phyloP scores from a whole-genome alignment of 2,113 vertebrate species.

The Deroptyus accipitrinus region DNA sequence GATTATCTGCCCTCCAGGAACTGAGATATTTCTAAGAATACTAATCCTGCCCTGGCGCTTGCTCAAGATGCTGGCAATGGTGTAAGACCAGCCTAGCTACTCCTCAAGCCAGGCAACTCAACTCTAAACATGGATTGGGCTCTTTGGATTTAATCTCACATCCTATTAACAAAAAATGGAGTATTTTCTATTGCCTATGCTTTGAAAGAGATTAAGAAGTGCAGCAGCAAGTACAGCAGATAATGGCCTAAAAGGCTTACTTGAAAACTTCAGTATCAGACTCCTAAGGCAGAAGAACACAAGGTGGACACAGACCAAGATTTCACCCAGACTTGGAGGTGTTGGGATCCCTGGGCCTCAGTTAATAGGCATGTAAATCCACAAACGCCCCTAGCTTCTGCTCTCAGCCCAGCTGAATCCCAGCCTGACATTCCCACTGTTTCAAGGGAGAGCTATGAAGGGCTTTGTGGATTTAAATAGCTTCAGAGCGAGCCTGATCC shows the following conservation, averaged over 20 bases:
- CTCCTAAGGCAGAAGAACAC: neutral
- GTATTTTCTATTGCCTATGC: neutral
- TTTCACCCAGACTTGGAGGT: neutral
- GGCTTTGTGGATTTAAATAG: neutral
- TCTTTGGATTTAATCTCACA: neutral
- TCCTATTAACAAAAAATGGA: neutral
- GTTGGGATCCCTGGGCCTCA: accelerated
- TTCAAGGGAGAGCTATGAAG: neutral
- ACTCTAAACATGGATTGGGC: neutral
- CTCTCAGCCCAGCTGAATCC: neutral
- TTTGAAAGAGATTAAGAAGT: neutral
- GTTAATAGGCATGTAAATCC: neutral
- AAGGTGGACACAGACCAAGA: neutral
- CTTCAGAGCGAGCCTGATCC: neutral
- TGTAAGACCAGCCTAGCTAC: neutral
- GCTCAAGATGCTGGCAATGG: neutral
- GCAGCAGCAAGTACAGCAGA: neutral
- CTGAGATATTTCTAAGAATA: neutral
- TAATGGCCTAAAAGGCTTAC: neutral
- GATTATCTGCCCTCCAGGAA: neutral
- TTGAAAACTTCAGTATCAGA: neutral
- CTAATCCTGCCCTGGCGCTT: neutral
- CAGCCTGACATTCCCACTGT: neutral
- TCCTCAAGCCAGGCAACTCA: neutral
- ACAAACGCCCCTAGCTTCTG: neutral